phyloP scores from a whole-genome alignment of 2,888 invertebrate genomes.

The Rhagophthalmus giganteus region DNA sequence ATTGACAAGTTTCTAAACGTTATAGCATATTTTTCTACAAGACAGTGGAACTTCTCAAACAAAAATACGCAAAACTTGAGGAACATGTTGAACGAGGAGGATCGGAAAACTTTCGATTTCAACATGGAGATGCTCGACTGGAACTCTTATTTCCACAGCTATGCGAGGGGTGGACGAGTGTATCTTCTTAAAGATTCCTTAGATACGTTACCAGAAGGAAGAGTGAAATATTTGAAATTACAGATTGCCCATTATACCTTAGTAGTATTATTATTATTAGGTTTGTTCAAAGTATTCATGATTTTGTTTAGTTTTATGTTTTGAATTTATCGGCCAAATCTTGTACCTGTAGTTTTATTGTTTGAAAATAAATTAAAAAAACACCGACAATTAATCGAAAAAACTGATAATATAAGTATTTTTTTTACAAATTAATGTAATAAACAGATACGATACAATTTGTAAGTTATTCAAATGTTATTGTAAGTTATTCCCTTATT shows the following conservation, averaged over 20 bases:
- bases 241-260: conserved; percentile 40
- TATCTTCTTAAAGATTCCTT: conserved; percentile 77
- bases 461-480: no score
- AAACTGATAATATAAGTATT: not conserved
- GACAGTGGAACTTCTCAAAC: conserved; percentile 61
- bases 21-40: conserved; percentile 75
- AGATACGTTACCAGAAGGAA: conserved; percentile 65
- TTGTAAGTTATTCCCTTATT: no score
- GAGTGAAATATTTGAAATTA: conserved; percentile 57
- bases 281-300: not conserved
- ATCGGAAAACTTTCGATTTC: conserved; percentile 67
- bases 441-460: no score
- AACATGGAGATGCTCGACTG: conserved; percentile 71
- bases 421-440: not conserved
- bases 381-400: not conserved
- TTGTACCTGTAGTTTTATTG: not conserved
- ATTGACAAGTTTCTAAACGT: conserved; percentile 76
- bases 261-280: not conserved
- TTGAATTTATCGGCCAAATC: not conserved
- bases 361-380: not conserved
- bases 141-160: conserved; percentile 68
- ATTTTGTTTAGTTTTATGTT: not conserved
- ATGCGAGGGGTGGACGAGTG: conserved; percentile 70
- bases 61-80: conserved; percentile 62
- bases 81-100: conserved; percentile 55